Evolutionary conservation across 2,888 invertebrate species (phyloP).

Genomic region (Andricus quercusramuli): DNA sequence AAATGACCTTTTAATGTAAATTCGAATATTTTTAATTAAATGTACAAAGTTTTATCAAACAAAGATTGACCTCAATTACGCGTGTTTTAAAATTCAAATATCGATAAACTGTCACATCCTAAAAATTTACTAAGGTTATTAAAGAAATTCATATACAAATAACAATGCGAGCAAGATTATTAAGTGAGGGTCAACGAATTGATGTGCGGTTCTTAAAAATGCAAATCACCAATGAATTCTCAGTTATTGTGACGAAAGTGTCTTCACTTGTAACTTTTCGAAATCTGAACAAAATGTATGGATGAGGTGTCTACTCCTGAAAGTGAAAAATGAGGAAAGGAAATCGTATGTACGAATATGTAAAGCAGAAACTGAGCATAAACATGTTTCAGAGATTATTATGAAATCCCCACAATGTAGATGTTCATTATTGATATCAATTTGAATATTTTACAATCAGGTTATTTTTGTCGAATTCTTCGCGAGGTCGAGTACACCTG

Average conservation of each 20-base stretch:
- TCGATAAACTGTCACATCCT: background rate
- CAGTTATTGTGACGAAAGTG: conserved; percentile 30
- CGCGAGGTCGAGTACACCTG: conserved; percentile 2
- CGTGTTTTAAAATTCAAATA: background rate
- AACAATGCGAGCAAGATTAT: background rate
- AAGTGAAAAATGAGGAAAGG: background rate
- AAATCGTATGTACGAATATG: conserved; percentile 8
- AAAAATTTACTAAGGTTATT: background rate
- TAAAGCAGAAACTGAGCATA: conserved; percentile 24
- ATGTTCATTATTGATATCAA: conserved; percentile 47
- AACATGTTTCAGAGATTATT: conserved; percentile 47
- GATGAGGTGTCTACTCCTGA: background rate
- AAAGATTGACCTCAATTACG: background rate
- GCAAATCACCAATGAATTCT: conserved; percentile 30
- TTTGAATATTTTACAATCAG: conserved; percentile 47
- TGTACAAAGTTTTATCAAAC: background rate
- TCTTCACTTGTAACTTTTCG: conserved; percentile 33
- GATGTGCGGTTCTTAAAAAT: conserved; percentile 1
- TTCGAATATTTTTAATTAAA: background rate
- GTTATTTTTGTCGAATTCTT: conserved; percentile 39
- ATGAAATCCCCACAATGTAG: conserved; percentile 45
- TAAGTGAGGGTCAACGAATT: conserved; percentile 3
- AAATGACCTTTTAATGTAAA: background rate
- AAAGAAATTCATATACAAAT: background rate
- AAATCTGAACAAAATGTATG: conserved; percentile 9